phyloP scores from a whole-genome alignment of 2,888 invertebrate species.

The Pyralis farinalis region DNA sequence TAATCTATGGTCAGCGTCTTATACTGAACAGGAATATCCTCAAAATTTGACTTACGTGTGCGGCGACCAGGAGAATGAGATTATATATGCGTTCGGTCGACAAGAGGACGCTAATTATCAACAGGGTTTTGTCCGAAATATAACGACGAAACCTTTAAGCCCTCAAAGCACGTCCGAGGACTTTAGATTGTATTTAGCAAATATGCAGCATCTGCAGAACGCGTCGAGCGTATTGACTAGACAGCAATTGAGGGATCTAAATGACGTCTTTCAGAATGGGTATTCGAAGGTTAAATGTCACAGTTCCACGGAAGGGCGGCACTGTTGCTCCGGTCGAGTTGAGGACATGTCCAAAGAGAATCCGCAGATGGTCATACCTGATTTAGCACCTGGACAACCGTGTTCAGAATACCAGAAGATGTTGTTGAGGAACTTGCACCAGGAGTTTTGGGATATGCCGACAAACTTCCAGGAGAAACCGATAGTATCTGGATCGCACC shows the following conservation, averaged over 20 bases:
- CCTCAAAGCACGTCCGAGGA: constrained; percentile 85
- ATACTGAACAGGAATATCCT: constrained; percentile 58
- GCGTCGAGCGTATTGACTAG: constrained; percentile 83
- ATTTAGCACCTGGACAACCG: constrained; percentile 54
- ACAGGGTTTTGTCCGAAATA: constrained; percentile 69
- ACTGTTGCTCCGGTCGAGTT: constrained; percentile 56
- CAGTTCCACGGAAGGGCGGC: constrained; percentile 45
- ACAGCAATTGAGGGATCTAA: constrained; percentile 81
- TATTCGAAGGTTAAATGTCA: constrained; percentile 70
- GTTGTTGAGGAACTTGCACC: constrained; percentile 83
- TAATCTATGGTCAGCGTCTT: constrained; percentile 71
- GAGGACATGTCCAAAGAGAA: constrained; percentile 51
- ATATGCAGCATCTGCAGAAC: constrained; percentile 87
- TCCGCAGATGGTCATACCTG: constrained; percentile 62
- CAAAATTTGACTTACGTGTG: constrained; percentile 67
- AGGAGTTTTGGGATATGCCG: constrained; percentile 97
- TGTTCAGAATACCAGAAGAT: constrained; percentile 83
- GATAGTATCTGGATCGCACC: constrained; percentile 92
- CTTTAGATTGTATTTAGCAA: constrained; percentile 86
- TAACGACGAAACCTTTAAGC: constrained; percentile 84
- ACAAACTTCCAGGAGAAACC: constrained; percentile 95
- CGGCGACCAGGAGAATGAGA: constrained; percentile 74
- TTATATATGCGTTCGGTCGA: constrained; percentile 69
- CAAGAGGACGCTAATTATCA: constrained; percentile 61
- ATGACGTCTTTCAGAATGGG: constrained; percentile 80